Conservation (phyloP, 2,797 vertebrate genomes). For the Onychomys arenicola region DNA sequence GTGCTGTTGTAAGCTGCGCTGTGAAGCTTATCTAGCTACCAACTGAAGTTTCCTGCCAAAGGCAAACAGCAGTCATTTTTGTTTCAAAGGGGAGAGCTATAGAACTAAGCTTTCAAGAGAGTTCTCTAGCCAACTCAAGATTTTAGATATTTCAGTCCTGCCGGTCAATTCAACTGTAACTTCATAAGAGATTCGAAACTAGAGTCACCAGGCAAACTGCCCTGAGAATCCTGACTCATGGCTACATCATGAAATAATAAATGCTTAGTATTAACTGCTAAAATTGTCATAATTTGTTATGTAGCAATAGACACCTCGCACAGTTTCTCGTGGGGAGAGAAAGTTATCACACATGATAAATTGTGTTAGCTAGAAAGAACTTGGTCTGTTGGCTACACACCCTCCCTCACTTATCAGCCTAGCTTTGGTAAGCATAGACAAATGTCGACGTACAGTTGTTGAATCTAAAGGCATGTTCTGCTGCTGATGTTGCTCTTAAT, state of each 20-base stretch:
- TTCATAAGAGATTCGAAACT: background rate
- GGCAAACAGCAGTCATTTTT: background rate
- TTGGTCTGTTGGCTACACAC: background rate
- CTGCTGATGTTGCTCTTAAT: background rate
- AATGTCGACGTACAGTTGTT: background rate
- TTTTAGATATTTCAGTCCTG: background rate
- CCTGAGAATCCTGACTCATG: background rate
- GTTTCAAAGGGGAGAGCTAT: background rate
- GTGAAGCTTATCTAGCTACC: background rate
- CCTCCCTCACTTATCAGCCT: background rate
- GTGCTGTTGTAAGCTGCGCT: background rate
- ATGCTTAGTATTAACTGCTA: background rate
- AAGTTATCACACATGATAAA: background rate
- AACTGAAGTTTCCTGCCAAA: background rate
- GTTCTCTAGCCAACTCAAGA: background rate
- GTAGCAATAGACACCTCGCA: background rate
- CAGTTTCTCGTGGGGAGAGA: background rate
- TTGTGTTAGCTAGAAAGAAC: constrained; percentile 34
- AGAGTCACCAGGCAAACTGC: background rate
- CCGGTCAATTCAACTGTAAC: background rate
- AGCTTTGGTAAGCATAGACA: background rate
- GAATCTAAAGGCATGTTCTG: background rate
- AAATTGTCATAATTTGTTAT: background rate
- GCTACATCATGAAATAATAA: background rate
- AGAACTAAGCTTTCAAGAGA: background rate